phyloP scores from a whole-genome alignment of 1,140 invertebrate species.

The Caenorhabditis latens region DNA sequence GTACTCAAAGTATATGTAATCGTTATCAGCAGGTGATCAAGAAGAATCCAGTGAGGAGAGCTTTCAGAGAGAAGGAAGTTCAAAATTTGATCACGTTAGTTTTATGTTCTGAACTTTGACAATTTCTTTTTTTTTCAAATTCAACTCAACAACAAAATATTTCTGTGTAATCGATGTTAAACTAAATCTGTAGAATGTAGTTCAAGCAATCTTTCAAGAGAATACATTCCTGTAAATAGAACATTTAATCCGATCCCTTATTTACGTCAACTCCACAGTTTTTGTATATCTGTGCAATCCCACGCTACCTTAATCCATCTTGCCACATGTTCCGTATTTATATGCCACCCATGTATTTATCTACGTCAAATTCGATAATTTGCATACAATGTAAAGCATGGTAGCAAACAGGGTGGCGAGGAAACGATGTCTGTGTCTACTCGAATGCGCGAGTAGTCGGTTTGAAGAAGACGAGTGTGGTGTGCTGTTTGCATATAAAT shows the following conservation, averaged over 20 bases:
- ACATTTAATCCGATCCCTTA: no score
- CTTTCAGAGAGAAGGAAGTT: background rate
- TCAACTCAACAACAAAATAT: no score
- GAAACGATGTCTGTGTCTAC: conserved; percentile 35
- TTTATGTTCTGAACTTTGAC: background rate
- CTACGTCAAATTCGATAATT: conserved; percentile 51
- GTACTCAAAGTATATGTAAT: conserved; percentile 22
- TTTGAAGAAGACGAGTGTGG: background rate
- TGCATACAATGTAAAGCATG: conserved; percentile 54
- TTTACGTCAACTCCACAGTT: background rate
- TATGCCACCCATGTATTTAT: conserved; percentile 26
- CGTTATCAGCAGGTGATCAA: background rate
- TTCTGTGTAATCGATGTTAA: no score
- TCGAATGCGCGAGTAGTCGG: conserved; percentile 19
- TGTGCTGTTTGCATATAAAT: conserved; percentile 56
- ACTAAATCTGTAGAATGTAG: no score
- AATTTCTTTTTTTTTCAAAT: background rate
- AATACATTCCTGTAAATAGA: no score
- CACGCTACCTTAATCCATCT: background rate
- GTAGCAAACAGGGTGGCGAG: conserved; percentile 37
- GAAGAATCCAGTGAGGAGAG: conserved; percentile 4
- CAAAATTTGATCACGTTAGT: background rate
- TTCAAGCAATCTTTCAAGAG: no score
- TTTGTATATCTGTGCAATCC: background rate
- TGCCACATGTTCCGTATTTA: conserved; percentile 34